These are phyloP conservation scores for Morpho helenor DNA, from an alignment of 2,888 invertebrate genomes.

Conservation along the genomic window DNA sequence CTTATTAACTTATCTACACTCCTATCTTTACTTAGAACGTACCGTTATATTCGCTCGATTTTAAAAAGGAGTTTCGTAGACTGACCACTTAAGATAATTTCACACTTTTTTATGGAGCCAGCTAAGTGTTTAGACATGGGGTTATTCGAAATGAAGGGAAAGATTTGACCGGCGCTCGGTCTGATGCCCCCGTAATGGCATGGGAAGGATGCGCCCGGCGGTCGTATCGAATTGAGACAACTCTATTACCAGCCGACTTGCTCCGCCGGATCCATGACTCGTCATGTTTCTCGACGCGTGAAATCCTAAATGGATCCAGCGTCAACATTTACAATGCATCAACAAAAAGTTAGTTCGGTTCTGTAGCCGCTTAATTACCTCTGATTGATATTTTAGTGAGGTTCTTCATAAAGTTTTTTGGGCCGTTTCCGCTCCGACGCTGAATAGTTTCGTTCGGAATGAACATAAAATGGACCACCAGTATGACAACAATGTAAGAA, in stretches of 20 bases:
- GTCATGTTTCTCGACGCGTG: slow-evolving; percentile 50
- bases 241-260: slow-evolving; percentile 49
- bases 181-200: slow-evolving; percentile 40
- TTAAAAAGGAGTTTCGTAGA: slow-evolving; percentile 62
- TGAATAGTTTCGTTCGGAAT: slow-evolving; percentile 12
- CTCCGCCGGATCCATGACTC: slow-evolving; percentile 40
- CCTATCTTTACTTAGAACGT: slow-evolving; percentile 75
- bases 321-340: slow-evolving; percentile 34
- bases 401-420: slow-evolving; percentile 31
- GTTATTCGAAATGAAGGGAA: slow-evolving; percentile 37
- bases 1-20: slow-evolving; percentile 77
- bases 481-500: not conserved
- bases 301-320: slow-evolving; percentile 48
- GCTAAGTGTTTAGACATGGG: slow-evolving; percentile 60
- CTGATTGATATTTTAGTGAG: slow-evolving; percentile 36
- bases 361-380: slow-evolving; percentile 34
- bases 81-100: slow-evolving; percentile 73
- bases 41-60: slow-evolving; percentile 70
- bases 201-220: slow-evolving; percentile 52
- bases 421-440: slow-evolving; percentile 28
- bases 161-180: slow-evolving; percentile 39
- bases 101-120: slow-evolving; percentile 60
- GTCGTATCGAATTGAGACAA: slow-evolving; percentile 61
- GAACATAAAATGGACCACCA: slow-evolving; percentile 3
- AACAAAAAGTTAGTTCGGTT: slow-evolving; percentile 31